phyloP scores from a whole-genome alignment of 2,888 invertebrate genomes.

The Metalampra italica region DNA sequence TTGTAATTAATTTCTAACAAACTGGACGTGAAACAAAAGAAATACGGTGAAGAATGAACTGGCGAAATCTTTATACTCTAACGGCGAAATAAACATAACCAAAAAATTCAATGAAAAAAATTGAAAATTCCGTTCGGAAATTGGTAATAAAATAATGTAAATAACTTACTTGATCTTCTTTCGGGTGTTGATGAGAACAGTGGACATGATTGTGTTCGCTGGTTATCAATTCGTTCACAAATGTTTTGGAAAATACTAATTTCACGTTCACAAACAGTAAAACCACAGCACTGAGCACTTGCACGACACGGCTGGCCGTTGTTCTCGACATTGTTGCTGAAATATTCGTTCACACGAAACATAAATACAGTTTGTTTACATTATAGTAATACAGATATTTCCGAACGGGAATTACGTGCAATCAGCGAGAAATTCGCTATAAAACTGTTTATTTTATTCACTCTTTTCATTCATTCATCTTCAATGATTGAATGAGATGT shows the following conservation, averaged over 20 bases:
- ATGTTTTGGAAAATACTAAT: conserved; percentile 33
- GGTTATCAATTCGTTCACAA: conserved; percentile 31
- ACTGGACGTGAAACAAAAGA: conserved; percentile 2
- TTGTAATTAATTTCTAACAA: not conserved
- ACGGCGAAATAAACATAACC: not conserved
- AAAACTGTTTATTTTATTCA: conserved; percentile 24
- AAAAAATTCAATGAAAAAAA: conserved; percentile 3
- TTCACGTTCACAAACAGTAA: conserved; percentile 31
- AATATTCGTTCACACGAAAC: conserved; percentile 30
- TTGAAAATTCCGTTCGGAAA: conserved; percentile 7
- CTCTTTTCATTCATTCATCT: not conserved
- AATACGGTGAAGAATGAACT: not conserved
- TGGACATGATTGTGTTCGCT: conserved; percentile 53
- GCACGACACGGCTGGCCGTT: conserved; percentile 21
- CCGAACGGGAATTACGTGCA: conserved; percentile 19
- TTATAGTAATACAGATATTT: conserved; percentile 30
- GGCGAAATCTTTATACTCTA: not conserved
- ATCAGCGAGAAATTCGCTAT: conserved; percentile 23
- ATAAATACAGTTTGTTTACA: conserved; percentile 57
- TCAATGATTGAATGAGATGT: not conserved
- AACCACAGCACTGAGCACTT: conserved; percentile 35
- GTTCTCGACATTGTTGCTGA: conserved; percentile 35
- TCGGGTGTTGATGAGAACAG: conserved; percentile 83
- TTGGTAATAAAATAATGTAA: conserved; percentile 2
- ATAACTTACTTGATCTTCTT: conserved; percentile 81